phyloP scores from a whole-genome alignment of 2,888 invertebrate species.

The Salpingus planirostris region DNA sequence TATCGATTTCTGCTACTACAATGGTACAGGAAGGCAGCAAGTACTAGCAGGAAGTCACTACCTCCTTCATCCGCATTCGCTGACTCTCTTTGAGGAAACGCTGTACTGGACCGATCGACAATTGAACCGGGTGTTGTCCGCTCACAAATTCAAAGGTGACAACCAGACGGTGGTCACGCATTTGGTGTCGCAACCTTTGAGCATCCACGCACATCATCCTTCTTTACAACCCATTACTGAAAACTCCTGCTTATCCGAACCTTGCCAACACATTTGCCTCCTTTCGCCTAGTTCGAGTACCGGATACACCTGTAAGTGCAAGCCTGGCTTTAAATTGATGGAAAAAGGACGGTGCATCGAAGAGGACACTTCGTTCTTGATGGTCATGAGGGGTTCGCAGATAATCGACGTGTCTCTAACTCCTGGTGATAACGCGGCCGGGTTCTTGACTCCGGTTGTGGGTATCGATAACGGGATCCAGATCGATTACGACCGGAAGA shows the following conservation, averaged over 20 bases:
- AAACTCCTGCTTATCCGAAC: constrained; percentile 66
- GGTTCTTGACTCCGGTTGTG: constrained; percentile 77
- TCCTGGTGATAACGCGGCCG: constrained; percentile 65
- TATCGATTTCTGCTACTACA: constrained; percentile 96
- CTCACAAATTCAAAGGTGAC: constrained; percentile 71
- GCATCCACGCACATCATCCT: constrained; percentile 92
- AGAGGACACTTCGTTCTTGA: constrained; percentile 81
- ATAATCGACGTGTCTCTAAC: constrained; percentile 76
- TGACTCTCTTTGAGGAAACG: constrained; percentile 92
- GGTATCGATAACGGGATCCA: constrained; percentile 82
- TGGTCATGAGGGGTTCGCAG: constrained; percentile 84
- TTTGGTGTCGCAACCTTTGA: constrained; percentile 87
- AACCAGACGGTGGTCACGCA: constrained; percentile 93
- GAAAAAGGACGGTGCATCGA: constrained; percentile 66
- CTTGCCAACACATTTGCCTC: constrained; percentile 87
- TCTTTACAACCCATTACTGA: constrained; percentile 76
- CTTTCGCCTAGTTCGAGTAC: constrained; percentile 63
- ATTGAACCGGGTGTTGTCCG: constrained; percentile 79
- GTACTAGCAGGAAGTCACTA: constrained; percentile 85
- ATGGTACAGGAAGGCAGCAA: constrained; percentile 83
- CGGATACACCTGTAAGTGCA: constrained; percentile 85
- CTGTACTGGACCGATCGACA: constrained; percentile 96
- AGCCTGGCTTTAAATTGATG: constrained; percentile 67
- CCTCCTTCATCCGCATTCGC: constrained; percentile 87
- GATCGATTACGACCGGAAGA: constrained; percentile 84